Evolutionary conservation across 2,888 invertebrate species (phyloP).

Genomic region (Pycnomerus fuliginosus): DNA sequence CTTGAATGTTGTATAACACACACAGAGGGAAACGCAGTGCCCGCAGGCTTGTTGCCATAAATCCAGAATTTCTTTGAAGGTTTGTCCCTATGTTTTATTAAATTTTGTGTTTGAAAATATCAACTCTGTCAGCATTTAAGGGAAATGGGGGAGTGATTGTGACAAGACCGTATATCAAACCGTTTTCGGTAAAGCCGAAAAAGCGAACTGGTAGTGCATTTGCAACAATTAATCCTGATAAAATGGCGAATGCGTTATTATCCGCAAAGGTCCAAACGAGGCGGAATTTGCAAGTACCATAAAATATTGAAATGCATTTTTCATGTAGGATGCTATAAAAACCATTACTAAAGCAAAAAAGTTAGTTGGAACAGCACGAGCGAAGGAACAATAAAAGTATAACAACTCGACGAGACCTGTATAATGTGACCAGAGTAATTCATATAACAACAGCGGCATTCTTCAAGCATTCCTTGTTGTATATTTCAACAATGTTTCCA

Average conservation of each 20-base stretch:
- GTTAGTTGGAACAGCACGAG: conserved; percentile 1
- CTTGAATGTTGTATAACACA: too few relatives aligned
- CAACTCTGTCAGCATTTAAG: conserved; percentile 15
- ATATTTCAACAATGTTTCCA: conserved; percentile 12
- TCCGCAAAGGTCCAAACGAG: too few relatives aligned
- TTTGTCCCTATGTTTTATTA: conserved; percentile 17
- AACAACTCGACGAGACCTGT: conserved; percentile 7
- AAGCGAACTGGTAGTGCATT: too few relatives aligned
- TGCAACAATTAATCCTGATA: too few relatives aligned
- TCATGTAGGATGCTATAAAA: conserved; percentile 15
- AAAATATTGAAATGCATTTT: too few relatives aligned
- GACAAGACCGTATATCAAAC: too few relatives aligned
- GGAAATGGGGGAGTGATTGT: too few relatives aligned
- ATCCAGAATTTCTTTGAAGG: conserved; percentile 13
- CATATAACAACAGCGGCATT: conserved; percentile 8
- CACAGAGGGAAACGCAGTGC: too few relatives aligned
- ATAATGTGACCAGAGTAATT: conserved; percentile 16
- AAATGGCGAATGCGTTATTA: too few relatives aligned
- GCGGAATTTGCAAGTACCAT: too few relatives aligned
- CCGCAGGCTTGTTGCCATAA: conserved; percentile 12
- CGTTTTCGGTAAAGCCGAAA: too few relatives aligned
- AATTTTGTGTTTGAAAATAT: conserved; percentile 15
- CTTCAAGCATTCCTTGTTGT: conserved; percentile 2
- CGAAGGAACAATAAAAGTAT: conserved; percentile 12
- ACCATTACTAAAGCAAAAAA: conserved; percentile 5